Evolutionary conservation across 2,113 vertebrate genomes (phyloP), one percentile per base, ranked within the genome.

Genomic region (Fulmarus glacialis): DNA sequence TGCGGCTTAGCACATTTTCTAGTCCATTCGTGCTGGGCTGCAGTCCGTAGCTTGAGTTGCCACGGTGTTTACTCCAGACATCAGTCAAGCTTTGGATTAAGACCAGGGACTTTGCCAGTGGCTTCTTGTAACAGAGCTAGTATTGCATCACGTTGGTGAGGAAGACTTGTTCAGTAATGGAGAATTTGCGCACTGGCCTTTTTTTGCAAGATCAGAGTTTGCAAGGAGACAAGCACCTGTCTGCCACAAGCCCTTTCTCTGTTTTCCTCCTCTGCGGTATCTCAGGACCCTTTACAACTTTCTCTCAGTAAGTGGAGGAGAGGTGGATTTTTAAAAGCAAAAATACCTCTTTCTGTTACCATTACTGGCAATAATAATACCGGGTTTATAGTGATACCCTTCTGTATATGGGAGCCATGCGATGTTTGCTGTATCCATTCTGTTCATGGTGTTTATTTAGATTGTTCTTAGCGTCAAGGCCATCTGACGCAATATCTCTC

Each of bases 11-110:
- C 60, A 67, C 11, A 19, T 67, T 82, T 82, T 82, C n/a, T 42
- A 56, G 48, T 64, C 42, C n/a, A 16, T 48, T 56, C 0, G 1
- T 0, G 1, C 52, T 36, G 38, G 59, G 13, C 21, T 82, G 26
- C 2, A 5, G 38, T 36, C 43, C 4, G 1, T 58, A 89, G 42
- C 12, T 48, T 62, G 27, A 47, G 15, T 55, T 67, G 45, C 27
- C 45, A 29, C 1, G 2, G 27, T 60, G 53, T 16, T 67, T 53
- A 27, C 32, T 74, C 11, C 87, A 64, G 67, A 43, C 21, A 50
- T 59, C 48, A 43, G 32, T 50, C 32, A 45, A 52, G 15, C 36
- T 74, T 67, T 82, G 38, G 60, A 38, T 67, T 30, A 52, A 52
- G 36, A 67, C 36, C 26, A 45, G 60, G 52, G 32, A 27, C 52